phyloP scores from a whole-genome alignment of 1,140 invertebrate genomes.

The Babylonia areolata region DNA sequence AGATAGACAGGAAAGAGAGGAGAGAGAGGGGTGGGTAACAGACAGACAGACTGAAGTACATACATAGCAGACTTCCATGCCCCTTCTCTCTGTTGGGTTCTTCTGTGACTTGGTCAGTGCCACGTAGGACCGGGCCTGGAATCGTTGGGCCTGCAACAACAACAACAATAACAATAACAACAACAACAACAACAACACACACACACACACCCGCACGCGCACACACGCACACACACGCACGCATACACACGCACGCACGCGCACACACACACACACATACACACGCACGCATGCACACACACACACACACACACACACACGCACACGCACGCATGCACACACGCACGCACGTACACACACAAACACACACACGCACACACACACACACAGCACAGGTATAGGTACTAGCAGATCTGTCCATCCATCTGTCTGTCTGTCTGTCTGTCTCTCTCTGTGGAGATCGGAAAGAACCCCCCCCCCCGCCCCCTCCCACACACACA shows the following conservation, averaged over 20 bases:
- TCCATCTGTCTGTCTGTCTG: too few relatives aligned
- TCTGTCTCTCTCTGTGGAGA: too few relatives aligned
- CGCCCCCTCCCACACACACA: too few relatives aligned
- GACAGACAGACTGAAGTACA: not conserved
- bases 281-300: slow-evolving; percentile 8
- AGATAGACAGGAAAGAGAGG: not conserved
- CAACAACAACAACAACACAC: not conserved
- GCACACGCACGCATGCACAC: not conserved
- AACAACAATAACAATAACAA: not conserved
- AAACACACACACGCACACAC: too few relatives aligned
- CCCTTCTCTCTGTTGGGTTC: slow-evolving; percentile 87
- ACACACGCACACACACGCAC: too few relatives aligned
- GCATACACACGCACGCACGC: too few relatives aligned
- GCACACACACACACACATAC: not conserved
- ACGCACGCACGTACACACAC: too few relatives aligned
- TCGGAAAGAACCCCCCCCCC: too few relatives aligned
- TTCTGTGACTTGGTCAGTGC: slow-evolving; percentile 91
- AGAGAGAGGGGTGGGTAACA: not conserved
- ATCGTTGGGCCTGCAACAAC: slow-evolving; percentile 15
- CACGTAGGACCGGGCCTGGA: slow-evolving; percentile 72
- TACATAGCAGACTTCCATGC: slow-evolving; percentile 68
- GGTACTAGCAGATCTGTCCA: too few relatives aligned
- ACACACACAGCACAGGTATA: too few relatives aligned
- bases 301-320: slow-evolving; percentile 21
- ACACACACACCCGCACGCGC: not conserved